Evolutionary conservation across 92 coral and sea anemone species (phyloP), one percentile per base, ranked within the genome.

Genomic region (Desmophyllum pertusum): DNA sequence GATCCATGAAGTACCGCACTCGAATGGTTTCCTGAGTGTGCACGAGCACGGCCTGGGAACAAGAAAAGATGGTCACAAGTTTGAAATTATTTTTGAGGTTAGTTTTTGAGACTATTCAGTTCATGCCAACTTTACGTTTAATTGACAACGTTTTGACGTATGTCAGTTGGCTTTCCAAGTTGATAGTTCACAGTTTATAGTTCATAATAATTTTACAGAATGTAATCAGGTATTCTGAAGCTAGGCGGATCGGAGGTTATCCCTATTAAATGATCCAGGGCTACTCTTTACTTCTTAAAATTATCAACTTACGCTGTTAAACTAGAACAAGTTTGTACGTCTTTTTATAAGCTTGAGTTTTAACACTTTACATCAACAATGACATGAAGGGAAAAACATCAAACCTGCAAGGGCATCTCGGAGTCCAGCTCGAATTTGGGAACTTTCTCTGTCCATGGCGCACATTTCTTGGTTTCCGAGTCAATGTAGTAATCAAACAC

Each of bases 1-100:
- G 76, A 84, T 97, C 99, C 99, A 97, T 94, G 94, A 97, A 97
- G 89, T 90, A 97, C 29, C 99, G 95, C 73, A 97, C 98, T 69
- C 99, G 95, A 23, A 95, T 97, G 77, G 99, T 97, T 85, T 97
- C 99, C 31, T 97, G 96, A 0, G 99, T 97, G 90, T 97, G 99
- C 37, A 97, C 99, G 70, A 97, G 98, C 19, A 97, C 99, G 72
- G 99, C 99, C 98, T 97, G 77, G 63, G 75, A 84, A 65, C 57
- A 68, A 84, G 37, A 41, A 78, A 38, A 35, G 1, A 30, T 33
- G 41, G 39, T 33, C 43, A 18, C 63, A 33, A n/a, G 30, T 31
- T 41, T 9, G 29, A 57, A 43, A 46, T 33, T 50, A 21, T 31
- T 17, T 29, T 11, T 14, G 53, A 8, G 53, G 3, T 46, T 14